These are phyloP conservation scores for Drosophila simulans DNA, from an alignment of 1,140 invertebrate species.

Conservation along the genomic window DNA sequence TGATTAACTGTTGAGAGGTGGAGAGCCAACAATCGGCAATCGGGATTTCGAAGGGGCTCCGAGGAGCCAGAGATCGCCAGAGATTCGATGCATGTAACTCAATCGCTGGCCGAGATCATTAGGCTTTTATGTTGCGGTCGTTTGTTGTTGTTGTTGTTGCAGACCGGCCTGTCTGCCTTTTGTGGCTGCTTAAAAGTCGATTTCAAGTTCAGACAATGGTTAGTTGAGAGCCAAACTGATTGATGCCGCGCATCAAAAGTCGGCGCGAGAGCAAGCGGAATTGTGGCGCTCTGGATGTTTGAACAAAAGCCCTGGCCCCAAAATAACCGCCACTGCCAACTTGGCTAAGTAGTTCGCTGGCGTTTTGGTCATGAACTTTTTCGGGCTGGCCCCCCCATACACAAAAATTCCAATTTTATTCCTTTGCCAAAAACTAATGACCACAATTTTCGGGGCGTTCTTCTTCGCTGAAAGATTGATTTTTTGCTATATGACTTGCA, in stretches of 20 bases:
- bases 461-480: conserved; percentile 58
- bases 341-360: conserved; percentile 64
- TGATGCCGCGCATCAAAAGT: conserved; percentile 71
- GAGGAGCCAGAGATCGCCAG: conserved; percentile 49
- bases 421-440: conserved; percentile 72
- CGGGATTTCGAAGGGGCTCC: conserved; percentile 7
- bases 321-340: conserved; percentile 36
- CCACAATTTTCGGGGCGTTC: conserved; percentile 75
- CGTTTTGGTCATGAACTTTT: conserved; percentile 57
- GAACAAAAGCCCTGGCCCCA: conserved; percentile 58
- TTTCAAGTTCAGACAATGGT: conserved; percentile 79
- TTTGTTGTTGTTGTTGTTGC: conserved; percentile 7
- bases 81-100: conserved; percentile 79
- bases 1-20: conserved; percentile 79
- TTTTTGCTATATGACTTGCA: conserved; percentile 38
- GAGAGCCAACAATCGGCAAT: conserved; percentile 29
- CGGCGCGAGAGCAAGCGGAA: conserved; percentile 6
- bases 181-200: conserved; percentile 69
- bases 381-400: conserved; percentile 18
- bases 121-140: conserved; percentile 78
- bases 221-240: conserved; percentile 51
- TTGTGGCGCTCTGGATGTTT: conserved; percentile 36
- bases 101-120: conserved; percentile 78
- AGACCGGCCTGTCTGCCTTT: conserved; percentile 20
- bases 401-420: conserved; percentile 51